Base-by-base conservation (phyloP, 2,113 vertebrate species). In the Callorhinus ursinus region DNA sequence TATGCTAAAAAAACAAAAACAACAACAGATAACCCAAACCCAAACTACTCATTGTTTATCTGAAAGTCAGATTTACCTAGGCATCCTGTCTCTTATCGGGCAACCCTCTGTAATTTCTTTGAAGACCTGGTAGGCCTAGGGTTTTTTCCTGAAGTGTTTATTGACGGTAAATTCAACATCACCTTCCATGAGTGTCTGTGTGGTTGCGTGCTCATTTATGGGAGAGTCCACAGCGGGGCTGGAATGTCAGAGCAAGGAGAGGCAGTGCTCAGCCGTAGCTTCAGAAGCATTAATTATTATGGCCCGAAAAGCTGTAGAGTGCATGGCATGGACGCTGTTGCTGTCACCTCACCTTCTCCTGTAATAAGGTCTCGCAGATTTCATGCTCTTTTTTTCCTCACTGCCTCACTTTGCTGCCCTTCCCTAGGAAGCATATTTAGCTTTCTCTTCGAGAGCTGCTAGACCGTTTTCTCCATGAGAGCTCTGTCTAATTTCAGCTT, bases 401-500 rank as follows among this genome's bases (percentile, higher is more conserved):
- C 85, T 26, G 77, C 53, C 51, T 82, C 2, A 1, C 77, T 88
- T 76, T 51, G 26, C 42, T 5, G 61, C 51, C 53, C 1, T 81
- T 55, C n/a, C 71, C 85, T 15, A 0, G 36, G 22, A 59, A 77
- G 36, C n/a, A 26, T 24, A 42, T 11, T 49, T 16, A 53, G 81
- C 88, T 74, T 79, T 91, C 5, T 46, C 88, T 92, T 89, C 71
- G n/a, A 51, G 67, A 72, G 33, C 22, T 76, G 4, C 59, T 46
- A 42, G 96, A n/a, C 36, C 42, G 5, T 53, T 79, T 95, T 95
- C 77, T 96, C 86, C 95, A 57, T 1, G 65, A 96, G 94, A 96
- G 81, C 88, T 80, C 95, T 91, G 88, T 81, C 77, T 96, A 16
- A 90, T 83, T 82, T 96, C 84, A 96, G 84, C 80, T 94, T 87